These are phyloP conservation scores for Malurus splendens DNA, from an alignment of 2,797 vertebrate genomes.

Conservation along the genomic window DNA sequence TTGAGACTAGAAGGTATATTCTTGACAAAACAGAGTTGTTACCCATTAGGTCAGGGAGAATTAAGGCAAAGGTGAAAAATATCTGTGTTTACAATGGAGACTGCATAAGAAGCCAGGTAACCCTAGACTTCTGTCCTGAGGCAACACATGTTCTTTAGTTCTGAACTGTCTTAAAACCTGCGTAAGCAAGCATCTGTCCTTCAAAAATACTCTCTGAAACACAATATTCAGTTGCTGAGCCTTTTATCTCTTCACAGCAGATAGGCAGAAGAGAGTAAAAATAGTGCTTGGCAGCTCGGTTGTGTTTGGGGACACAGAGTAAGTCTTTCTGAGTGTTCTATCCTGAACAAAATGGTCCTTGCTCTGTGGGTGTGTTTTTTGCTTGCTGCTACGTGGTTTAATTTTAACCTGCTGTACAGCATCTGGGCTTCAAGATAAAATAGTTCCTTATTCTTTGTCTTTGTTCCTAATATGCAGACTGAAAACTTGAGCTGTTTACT, in stretches of 20 bases:
- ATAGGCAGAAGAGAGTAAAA: constrained; percentile 23
- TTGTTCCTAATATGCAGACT: neutral
- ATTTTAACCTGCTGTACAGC: neutral
- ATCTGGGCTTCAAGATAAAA: neutral
- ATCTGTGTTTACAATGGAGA: neutral
- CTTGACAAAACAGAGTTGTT: neutral
- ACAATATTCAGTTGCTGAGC: neutral
- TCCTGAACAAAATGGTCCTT: neutral
- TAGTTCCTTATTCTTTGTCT: neutral
- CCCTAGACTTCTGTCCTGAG: neutral
- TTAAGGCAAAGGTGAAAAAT: neutral
- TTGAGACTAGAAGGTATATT: neutral
- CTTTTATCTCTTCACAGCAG: constrained; percentile 32
- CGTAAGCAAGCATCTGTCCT: constrained; percentile 15
- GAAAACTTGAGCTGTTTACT: neutral
- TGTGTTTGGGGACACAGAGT: neutral
- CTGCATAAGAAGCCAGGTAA: neutral
- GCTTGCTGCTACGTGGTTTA: neutral
- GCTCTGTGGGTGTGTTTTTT: neutral
- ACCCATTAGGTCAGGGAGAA: neutral
- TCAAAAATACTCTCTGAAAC: neutral
- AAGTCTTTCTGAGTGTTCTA: neutral
- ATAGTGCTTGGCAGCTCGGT: neutral
- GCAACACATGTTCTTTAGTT: neutral
- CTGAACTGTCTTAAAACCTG: neutral